Percentiles rank a stretch among this genome's conserved stretches.
phyloP scores from a whole-genome alignment of 2,113 vertebrate species.

The Tenebrosternarchus preto region DNA sequence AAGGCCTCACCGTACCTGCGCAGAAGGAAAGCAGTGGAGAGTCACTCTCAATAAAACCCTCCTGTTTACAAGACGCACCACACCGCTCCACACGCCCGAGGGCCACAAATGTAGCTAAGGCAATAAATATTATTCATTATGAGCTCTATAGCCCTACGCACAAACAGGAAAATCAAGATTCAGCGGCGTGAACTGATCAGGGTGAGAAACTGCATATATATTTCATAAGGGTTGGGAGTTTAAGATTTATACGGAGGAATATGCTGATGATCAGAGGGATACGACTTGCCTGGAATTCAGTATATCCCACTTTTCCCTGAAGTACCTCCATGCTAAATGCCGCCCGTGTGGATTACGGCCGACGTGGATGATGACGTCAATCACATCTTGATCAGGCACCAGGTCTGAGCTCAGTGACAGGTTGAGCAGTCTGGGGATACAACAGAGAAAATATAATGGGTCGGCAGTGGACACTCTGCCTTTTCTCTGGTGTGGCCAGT shows the following conservation, averaged over 20 bases:
- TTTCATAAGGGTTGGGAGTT: background rate
- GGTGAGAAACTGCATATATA: slow-evolving; percentile 10
- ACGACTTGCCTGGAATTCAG: slow-evolving; percentile 81
- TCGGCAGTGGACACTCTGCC: background rate
- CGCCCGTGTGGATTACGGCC: slow-evolving; percentile 93
- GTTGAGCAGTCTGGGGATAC: slow-evolving; percentile 84
- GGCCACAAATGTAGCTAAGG: slow-evolving; percentile 7
- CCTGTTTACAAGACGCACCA: background rate
- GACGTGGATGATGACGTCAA: slow-evolving; percentile 95
- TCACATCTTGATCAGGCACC: slow-evolving; percentile 94
- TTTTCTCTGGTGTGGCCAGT: background rate
- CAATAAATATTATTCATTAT: slow-evolving; percentile 21
- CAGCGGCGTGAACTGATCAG: background rate
- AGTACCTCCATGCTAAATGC: slow-evolving; percentile 94
- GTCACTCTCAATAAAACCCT: slow-evolving; percentile 6
- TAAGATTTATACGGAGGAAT: background rate
- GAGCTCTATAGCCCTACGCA: background rate
- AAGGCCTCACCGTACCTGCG: slow-evolving; percentile 94
- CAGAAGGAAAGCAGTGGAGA: slow-evolving; percentile 29
- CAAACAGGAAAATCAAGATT: slow-evolving; percentile 17
- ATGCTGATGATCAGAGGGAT: background rate
- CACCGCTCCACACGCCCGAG: background rate
- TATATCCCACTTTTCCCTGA: slow-evolving; percentile 95
- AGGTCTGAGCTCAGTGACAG: slow-evolving; percentile 93
- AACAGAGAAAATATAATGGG: no score